A percentile compares a stretch with the other conserved stretches of the same genome.
Evolutionary conservation across 64 coral and sea anemone species (phyloP).

Genomic region (Porites australiensis): DNA sequence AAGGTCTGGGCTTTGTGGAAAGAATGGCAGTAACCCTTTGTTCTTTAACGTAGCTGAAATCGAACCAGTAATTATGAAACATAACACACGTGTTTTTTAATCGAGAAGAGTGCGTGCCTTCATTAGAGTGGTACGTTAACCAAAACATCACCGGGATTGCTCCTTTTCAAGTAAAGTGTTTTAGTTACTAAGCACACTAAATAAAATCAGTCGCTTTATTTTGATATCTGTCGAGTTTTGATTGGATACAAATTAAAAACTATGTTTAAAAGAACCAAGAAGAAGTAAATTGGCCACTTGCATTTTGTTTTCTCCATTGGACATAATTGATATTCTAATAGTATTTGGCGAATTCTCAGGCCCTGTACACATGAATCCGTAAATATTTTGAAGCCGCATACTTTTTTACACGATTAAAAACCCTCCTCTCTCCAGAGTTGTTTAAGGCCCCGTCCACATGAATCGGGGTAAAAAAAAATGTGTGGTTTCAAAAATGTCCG

Average conservation of each 20-base stretch:
- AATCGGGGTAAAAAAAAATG: too few relatives aligned
- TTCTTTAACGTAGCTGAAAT: constrained; percentile 16
- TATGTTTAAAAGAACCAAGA: neutral
- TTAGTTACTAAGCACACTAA: neutral
- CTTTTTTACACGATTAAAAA: too few relatives aligned
- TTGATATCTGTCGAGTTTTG: neutral
- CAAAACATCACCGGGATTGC: constrained; percentile 19
- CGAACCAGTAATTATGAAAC: constrained; percentile 3
- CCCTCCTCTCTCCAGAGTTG: too few relatives aligned
- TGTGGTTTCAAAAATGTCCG: too few relatives aligned
- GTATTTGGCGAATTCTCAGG: too few relatives aligned
- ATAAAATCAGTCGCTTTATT: neutral
- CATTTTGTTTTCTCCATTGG: neutral
- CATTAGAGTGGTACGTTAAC: constrained; percentile 33
- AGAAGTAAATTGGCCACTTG: neutral
- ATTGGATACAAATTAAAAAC: constrained; percentile 24
- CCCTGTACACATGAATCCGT: too few relatives aligned
- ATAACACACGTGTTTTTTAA: constrained; percentile 22
- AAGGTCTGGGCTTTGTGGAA: neutral
- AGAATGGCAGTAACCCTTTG: neutral
- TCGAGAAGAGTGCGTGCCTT: constrained; percentile 25
- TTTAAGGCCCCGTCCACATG: too few relatives aligned
- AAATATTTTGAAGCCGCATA: too few relatives aligned
- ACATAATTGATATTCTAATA: too few relatives aligned
- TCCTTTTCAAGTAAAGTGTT: neutral